Evolutionary conservation across 2,797 vertebrate species (phyloP), one percentile per base, ranked within the genome.

Genomic region (Esox lucius): DNA sequence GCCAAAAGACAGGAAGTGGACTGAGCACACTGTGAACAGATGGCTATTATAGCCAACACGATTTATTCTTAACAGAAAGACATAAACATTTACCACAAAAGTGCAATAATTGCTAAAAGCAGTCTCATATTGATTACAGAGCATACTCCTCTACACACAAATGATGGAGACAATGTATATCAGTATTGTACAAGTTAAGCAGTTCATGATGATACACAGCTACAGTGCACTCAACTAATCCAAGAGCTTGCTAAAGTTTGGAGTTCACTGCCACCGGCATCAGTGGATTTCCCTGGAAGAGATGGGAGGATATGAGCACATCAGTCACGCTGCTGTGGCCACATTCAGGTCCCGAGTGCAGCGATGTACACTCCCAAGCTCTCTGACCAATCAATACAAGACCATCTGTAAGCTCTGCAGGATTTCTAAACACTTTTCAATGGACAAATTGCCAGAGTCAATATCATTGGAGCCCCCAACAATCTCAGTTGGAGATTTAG

Each of bases 311-410:
- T 68, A 70, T 46, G 65, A 78, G 31, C 12, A 39, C 70, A 61
- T 86, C 85, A 78, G 68, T 86, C 74, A 77, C 77, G 72, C 42
- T 59, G 77, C 59, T 71, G 53, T 79, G 85, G 80, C 80, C 81
- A 86, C 81, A 80, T 76, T 24, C 12, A 19, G 81, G 65, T 71
- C 56, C 75, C 71, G 46, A 79, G 78, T 15, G 24, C 7, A 51
- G 66, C 66, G 22, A n/a, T 68, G 15, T 19, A 66, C 26, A 19
- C 22, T 19, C 2, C 28, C 16, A 17, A 51, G 53, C 75, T 79
- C 78, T 77, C 78, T 69, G 74, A 77, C 59, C 12, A 17, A 87
- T 92, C 87, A 83, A 89, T 91, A 83, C 78, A 73, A 72, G 77
- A 74, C 81, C 1, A 48, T 59, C 73, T 82, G 73, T 69, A 78